These are phyloP conservation scores for Melinaea marsaeus DNA, from an alignment of 2,888 invertebrate species.

Conservation along the genomic window DNA sequence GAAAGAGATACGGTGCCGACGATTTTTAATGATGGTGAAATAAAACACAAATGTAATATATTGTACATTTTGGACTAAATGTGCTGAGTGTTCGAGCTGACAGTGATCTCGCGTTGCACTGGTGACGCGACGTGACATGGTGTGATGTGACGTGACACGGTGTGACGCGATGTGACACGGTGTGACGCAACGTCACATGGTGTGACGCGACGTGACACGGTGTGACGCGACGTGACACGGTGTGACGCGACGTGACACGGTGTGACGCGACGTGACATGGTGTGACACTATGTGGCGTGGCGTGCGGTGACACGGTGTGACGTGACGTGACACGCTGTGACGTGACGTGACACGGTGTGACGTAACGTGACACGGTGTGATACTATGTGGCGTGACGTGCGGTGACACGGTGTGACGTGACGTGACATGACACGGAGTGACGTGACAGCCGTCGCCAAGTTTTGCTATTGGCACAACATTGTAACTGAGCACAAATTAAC, in stretches of 20 bases:
- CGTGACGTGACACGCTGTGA: too few relatives aligned
- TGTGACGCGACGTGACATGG: constrained; percentile 43
- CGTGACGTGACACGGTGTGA: too few relatives aligned
- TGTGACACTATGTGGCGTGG: too few relatives aligned
- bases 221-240: neutral
- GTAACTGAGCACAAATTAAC: constrained; percentile 59
- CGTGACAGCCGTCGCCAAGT: constrained; percentile 56
- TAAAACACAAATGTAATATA: constrained; percentile 75
- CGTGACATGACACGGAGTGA: neutral
- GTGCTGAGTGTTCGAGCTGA: constrained; percentile 75
- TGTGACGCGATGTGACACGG: neutral
- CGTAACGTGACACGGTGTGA: neutral
- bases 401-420: too few relatives aligned
- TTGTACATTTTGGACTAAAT: constrained; percentile 78
- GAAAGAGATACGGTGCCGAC: constrained; percentile 70
- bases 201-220: too few relatives aligned
- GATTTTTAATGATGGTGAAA: constrained; percentile 60
- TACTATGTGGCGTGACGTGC: too few relatives aligned
- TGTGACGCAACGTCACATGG: neutral
- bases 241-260: constrained; percentile 48
- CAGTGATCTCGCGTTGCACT: constrained; percentile 39
- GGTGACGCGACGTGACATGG: too few relatives aligned
- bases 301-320: neutral
- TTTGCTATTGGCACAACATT: constrained; percentile 73
- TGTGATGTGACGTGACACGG: too few relatives aligned